These are phyloP conservation scores for Zygaena filipendulae DNA, from an alignment of 2,888 invertebrate species.

Conservation along the genomic window DNA sequence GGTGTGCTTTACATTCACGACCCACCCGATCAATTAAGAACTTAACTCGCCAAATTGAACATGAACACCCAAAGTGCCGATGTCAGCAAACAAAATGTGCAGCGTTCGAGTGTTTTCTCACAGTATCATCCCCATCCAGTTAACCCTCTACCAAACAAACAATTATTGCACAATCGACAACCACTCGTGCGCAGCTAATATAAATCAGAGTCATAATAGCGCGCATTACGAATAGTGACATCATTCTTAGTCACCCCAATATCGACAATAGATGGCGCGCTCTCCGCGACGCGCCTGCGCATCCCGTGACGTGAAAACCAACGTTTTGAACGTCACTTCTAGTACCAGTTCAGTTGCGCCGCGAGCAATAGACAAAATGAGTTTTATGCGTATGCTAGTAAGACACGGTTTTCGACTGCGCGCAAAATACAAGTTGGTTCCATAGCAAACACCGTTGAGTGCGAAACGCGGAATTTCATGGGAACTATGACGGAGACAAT, in stretches of 20 bases:
- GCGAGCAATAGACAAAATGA: too few relatives aligned
- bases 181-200: conserved; percentile 46
- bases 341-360: conserved; percentile 14
- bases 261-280: conserved; percentile 41
- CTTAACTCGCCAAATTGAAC: too few relatives aligned
- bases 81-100: too few relatives aligned
- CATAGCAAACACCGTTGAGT: conserved; percentile 17
- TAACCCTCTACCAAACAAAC: conserved; percentile 52
- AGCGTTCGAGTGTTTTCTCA: conserved; percentile 39
- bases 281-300: conserved; percentile 39
- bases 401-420: too few relatives aligned
- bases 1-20: too few relatives aligned
- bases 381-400: too few relatives aligned
- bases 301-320: conserved; percentile 23
- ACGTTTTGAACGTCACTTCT: conserved; percentile 9
- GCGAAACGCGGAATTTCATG: conserved; percentile 41
- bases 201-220: conserved; percentile 50
- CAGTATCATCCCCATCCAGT: conserved; percentile 31
- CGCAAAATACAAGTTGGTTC: too few relatives aligned
- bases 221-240: conserved; percentile 34
- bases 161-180: conserved; percentile 57
- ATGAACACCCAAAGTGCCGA: too few relatives aligned
- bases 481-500: conserved; percentile 56
- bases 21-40: too few relatives aligned
- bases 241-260: conserved; percentile 33